Evolutionary conservation across 2,113 vertebrate species (phyloP).

Genomic region (Nicator chloris): DNA sequence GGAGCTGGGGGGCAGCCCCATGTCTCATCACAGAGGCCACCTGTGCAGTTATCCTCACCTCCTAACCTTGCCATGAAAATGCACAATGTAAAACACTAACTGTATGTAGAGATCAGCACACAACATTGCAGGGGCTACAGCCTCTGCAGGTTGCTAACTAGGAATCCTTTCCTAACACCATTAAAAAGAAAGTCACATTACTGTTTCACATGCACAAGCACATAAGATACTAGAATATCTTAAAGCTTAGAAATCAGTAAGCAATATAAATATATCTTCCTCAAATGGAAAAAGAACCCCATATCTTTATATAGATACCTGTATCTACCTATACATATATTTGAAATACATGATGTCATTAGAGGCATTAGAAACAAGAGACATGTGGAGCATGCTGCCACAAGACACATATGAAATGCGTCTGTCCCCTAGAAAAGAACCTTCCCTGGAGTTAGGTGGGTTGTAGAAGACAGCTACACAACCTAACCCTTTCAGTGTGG

Average conservation of each 20-base stretch:
- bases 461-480: neutral
- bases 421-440: neutral
- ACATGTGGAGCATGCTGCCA: neutral
- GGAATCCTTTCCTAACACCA: neutral
- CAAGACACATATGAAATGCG: neutral
- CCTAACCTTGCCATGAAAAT: neutral
- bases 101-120: neutral
- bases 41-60: neutral
- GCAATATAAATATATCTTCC: neutral
- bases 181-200: neutral
- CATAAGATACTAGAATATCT: neutral
- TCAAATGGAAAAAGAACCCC: neutral
- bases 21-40: neutral
- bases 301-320: neutral
- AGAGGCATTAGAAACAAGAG: neutral
- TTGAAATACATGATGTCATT: neutral
- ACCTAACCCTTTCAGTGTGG: neutral
- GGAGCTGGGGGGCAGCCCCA: neutral
- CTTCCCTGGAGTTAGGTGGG: neutral
- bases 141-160: neutral
- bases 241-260: neutral
- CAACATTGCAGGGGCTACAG: neutral
- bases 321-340: neutral
- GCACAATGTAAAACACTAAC: neutral
- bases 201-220: neutral